A percentile compares a stretch with the other conserved stretches of the same genome.
Conservation (phyloP, 2,113 vertebrate genomes). For the Ctenodactylus gundi region DNA sequence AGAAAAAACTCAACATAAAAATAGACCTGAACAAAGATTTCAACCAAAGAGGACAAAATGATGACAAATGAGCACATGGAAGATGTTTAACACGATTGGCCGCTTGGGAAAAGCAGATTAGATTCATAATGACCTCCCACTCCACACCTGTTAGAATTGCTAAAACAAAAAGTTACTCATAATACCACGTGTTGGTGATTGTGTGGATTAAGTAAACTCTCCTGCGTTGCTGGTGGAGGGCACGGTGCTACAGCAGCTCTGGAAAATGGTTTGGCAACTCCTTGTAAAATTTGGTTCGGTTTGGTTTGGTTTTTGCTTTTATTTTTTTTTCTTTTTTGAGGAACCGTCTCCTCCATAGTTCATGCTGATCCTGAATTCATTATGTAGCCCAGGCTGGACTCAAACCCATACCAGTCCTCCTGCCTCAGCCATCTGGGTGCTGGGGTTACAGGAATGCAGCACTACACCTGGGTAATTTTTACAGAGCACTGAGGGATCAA, state of each 20-base stretch:
- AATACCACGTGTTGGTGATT: not conserved
- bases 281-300: not conserved
- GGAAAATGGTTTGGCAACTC: not conserved
- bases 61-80: not conserved
- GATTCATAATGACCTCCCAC: not conserved
- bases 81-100: not conserved
- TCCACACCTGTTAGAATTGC: not conserved
- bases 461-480: too few relatives aligned
- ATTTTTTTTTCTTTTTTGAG: too few relatives aligned
- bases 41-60: not conserved
- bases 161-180: not conserved
- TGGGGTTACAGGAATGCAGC: too few relatives aligned
- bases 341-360: too few relatives aligned
- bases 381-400: too few relatives aligned
- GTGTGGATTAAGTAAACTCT: not conserved
- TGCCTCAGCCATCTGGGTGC: too few relatives aligned
- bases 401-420: too few relatives aligned
- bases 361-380: too few relatives aligned
- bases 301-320: too few relatives aligned
- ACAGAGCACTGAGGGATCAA: too few relatives aligned
- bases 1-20: slow-evolving; percentile 22
- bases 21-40: not conserved
- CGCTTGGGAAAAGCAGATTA: not conserved
- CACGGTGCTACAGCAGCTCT: not conserved
- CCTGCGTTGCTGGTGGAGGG: not conserved